Evolutionary conservation across 2,888 invertebrate species (phyloP).

Genomic region (Caenorhabditis japonica): DNA sequence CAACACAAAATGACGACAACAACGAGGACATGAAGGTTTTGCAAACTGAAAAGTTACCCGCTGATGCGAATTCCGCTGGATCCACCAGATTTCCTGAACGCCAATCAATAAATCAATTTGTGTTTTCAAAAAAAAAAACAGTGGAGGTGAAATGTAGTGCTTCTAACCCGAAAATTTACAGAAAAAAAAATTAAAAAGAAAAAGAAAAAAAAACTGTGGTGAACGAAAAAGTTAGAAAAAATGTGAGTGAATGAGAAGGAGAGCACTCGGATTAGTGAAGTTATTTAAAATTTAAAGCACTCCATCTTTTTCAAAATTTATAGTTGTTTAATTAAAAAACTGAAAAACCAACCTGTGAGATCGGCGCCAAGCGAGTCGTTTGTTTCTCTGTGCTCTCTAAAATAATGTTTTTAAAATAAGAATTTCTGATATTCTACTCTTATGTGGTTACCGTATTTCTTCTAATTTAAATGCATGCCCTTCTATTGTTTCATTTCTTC

Average conservation of each 20-base stretch:
- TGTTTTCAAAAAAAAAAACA: neutral
- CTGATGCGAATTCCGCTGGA: conserved; percentile 98
- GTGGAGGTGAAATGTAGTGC: neutral
- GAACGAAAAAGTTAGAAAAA: conserved; percentile 2
- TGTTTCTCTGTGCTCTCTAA: conserved; percentile 34
- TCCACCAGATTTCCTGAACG: conserved; percentile 96
- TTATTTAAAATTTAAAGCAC: neutral
- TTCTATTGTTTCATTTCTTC: too few species aligned
- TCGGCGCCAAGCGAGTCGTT: conserved; percentile 85
- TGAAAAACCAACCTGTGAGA: conserved; percentile 87
- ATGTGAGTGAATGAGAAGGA: conserved; percentile 5
- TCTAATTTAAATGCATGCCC: too few species aligned
- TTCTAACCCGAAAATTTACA: neutral
- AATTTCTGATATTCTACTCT: neutral
- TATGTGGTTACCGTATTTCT: too few species aligned
- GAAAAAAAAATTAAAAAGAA: conserved; percentile 5
- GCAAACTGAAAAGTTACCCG: conserved; percentile 83
- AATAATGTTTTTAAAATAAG: neutral
- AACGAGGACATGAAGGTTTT: conserved; percentile 30
- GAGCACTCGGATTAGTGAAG: conserved; percentile 24
- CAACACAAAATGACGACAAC: conserved; percentile 6
- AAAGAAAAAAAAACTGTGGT: conserved; percentile 1
- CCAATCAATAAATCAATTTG: too few species aligned
- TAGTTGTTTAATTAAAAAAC: too few species aligned
- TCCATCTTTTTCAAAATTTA: conserved; percentile 22